These are phyloP conservation scores for Philaenus spumarius DNA, from an alignment of 1,140 invertebrate genomes.

Conservation along the genomic window DNA sequence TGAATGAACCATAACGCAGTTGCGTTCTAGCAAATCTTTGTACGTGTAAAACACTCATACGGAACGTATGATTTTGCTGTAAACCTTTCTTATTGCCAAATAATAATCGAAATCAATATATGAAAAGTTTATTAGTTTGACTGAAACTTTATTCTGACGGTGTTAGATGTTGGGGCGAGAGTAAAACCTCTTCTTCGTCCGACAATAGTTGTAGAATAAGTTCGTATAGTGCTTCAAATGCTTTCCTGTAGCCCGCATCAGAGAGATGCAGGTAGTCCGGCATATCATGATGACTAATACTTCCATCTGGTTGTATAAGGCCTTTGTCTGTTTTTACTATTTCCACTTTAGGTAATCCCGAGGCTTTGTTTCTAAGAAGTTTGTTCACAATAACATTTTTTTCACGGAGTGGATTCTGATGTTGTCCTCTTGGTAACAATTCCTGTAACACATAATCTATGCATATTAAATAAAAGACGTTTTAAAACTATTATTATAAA, in stretches of 20 bases:
- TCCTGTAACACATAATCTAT: conserved; percentile 47
- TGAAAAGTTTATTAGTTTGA: too few relatives aligned
- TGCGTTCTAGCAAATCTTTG: too few relatives aligned
- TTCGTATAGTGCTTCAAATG: conserved; percentile 73
- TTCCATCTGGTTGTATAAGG: conserved; percentile 66
- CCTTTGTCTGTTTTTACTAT: conserved; percentile 66
- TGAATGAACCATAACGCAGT: too few relatives aligned
- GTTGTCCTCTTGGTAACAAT: conserved; percentile 74
- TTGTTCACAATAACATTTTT: conserved; percentile 69
- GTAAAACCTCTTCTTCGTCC: conserved; percentile 51
- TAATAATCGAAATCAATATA: too few relatives aligned
- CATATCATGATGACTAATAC: conserved; percentile 81
- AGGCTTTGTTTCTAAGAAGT: conserved; percentile 54
- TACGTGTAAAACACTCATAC: too few relatives aligned
- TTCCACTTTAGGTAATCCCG: conserved; percentile 55
- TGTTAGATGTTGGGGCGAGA: conserved; percentile 55
- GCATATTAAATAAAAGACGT: too few relatives aligned
- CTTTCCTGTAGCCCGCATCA: conserved; percentile 72
- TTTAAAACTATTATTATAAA: too few relatives aligned
- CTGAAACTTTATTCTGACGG: conserved; percentile 48
- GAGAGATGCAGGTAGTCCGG: conserved; percentile 83
- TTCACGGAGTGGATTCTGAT: conserved; percentile 69
- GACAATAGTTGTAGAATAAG: conserved; percentile 64
- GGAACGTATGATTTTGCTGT: too few relatives aligned
- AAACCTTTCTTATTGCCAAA: too few relatives aligned